Base-by-base conservation (phyloP, 1,140 invertebrate species). In the Pristionchus pacificus region DNA sequence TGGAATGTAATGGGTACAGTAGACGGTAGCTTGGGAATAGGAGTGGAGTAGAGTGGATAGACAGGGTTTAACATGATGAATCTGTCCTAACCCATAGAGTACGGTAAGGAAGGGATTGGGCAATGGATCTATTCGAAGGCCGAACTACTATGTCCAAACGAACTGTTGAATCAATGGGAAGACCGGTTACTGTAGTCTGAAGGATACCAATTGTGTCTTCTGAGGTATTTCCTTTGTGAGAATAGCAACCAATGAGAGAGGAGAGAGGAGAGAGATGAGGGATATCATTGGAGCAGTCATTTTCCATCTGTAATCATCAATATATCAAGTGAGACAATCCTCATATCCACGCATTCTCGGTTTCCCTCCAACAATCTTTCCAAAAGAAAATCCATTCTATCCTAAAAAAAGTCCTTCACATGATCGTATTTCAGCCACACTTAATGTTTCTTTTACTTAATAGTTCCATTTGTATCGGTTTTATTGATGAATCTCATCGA, bases 81-180 rank as follows among this genome's bases (percentile, higher is more conserved):
- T 6, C 6, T 15, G 77, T 78, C 55, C 74, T 28, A 15, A 79
- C 77, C 69, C 77, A 78, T 19, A 78, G 55, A 2, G 77, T 72
- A 28, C 77, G 64, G 59, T 72, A 78, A 3, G 77, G 70, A 32
- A 78, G 70, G 6, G 65, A 27, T 60, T 78, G 77, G 27, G 61
- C 38, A 64, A 78, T 27, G 0, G 31, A 65, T 30, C 65, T 55
- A 19, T 74, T 64, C 2, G 76, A 19, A 6, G 71, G 73, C 33
- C 49, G 78, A 0, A 74, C 77, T 2, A 77, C 67, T 24, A 78
- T 63, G 58, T 78, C 77, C 15, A 78, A 70, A 25, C 77, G 68
- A 38, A 78, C 78, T 13, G 77, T 78, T 19, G 77, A 66, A 29
- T 55, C 49, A 19, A 74, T 65, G 31, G 62, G 33, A 25, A 78